Evolutionary conservation across 1,140 invertebrate genomes (phyloP).

Genomic region (Dolichoris vasculosae): DNA sequence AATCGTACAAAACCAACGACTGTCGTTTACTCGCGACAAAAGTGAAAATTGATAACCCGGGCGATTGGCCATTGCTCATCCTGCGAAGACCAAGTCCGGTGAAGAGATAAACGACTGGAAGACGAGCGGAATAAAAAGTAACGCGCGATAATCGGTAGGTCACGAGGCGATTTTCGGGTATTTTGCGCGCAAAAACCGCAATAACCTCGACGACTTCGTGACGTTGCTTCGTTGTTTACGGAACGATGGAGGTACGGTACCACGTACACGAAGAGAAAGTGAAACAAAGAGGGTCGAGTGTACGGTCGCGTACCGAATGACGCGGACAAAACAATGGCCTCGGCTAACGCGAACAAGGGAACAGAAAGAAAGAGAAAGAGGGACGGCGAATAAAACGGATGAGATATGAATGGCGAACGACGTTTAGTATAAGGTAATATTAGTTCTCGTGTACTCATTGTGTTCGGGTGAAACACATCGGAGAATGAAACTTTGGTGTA

Average conservation of each 20-base stretch:
- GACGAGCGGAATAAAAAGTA: not conserved
- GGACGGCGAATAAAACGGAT: not conserved
- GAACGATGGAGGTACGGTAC: no score
- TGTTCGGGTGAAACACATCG: not conserved
- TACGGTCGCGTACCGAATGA: not conserved
- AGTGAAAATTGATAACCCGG: not conserved
- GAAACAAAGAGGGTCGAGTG: slow-evolving; percentile 14
- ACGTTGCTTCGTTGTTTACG: not conserved
- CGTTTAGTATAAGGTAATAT: slow-evolving; percentile 18
- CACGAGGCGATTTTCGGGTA: not conserved
- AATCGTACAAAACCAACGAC: not conserved
- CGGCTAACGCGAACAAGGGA: not conserved
- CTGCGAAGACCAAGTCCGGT: not conserved
- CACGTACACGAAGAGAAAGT: not conserved
- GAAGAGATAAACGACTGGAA: not conserved
- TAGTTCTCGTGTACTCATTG: not conserved
- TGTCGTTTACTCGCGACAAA: not conserved
- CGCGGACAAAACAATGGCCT: slow-evolving; percentile 6
- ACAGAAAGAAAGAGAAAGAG: not conserved
- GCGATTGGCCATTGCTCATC: not conserved
- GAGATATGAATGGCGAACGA: slow-evolving; percentile 21
- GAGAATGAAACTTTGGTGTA: slow-evolving; percentile 3
- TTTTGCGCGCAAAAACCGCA: not conserved
- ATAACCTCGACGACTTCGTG: not conserved
- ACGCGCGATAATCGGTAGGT: not conserved